Conservation (phyloP, 2,113 vertebrate species). For the Apodemus speciosus region DNA sequence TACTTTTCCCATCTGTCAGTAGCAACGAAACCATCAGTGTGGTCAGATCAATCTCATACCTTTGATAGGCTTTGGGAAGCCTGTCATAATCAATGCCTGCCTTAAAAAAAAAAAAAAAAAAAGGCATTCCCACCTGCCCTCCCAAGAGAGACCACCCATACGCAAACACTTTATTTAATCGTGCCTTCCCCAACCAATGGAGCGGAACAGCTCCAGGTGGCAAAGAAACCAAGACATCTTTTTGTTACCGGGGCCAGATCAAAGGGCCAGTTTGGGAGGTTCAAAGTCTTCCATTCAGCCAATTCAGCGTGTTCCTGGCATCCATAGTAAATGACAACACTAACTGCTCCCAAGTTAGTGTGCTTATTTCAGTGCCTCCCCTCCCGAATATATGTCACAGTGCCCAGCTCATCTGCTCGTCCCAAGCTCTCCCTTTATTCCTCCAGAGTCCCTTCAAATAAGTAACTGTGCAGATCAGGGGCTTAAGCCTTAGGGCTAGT, state of each 20-base stretch:
- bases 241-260: not conserved
- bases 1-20: not conserved
- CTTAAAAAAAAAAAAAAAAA: no score
- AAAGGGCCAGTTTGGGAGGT: constrained; percentile 11
- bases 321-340: not conserved
- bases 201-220: not conserved
- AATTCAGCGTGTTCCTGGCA: not conserved
- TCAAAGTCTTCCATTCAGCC: not conserved
- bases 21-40: not conserved
- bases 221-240: constrained; percentile 41
- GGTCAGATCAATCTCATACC: not conserved
- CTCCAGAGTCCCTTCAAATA: constrained; percentile 21
- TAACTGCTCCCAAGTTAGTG: not conserved
- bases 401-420: not conserved
- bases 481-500: not conserved
- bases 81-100: not conserved
- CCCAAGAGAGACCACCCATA: not conserved
- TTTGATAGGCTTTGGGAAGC: not conserved
- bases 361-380: not conserved
- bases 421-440: constrained; percentile 1
- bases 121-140: not conserved
- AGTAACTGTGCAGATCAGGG: not conserved
- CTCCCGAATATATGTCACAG: not conserved
- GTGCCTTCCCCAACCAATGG: not conserved
- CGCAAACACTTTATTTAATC: not conserved